These are phyloP conservation scores for Elaphurus davidianus DNA, from an alignment of 2,113 vertebrate species.

Conservation along the genomic window DNA sequence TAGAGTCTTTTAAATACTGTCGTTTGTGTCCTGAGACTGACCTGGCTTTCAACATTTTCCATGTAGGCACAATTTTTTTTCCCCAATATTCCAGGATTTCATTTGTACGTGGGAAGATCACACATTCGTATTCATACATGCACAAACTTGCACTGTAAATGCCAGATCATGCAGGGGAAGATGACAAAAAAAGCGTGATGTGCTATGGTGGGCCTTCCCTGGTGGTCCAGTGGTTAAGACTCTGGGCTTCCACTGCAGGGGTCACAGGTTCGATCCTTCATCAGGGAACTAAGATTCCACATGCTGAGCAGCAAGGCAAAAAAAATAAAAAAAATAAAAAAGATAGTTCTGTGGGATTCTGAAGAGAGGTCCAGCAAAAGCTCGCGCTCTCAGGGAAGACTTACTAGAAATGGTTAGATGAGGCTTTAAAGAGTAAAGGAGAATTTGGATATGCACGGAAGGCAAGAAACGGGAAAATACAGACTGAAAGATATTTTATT, in stretches of 20 bases:
- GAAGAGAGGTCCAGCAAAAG: background rate
- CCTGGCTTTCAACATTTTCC: background rate
- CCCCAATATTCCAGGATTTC: background rate
- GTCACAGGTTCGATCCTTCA: background rate
- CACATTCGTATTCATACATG: too few species aligned
- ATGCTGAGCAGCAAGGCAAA: background rate
- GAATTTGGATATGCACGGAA: background rate
- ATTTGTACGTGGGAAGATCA: background rate
- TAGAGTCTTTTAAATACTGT: background rate
- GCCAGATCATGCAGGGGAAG: background rate
- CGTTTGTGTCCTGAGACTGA: background rate
- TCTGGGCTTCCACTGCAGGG: background rate
- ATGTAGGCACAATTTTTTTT: background rate
- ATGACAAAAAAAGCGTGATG: rapidly evolving
- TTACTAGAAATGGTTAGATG: background rate
- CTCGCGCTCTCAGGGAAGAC: background rate
- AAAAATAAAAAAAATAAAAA: background rate
- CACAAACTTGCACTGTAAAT: background rate
- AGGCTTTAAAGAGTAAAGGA: background rate
- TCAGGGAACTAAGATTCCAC: background rate
- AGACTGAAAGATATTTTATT: background rate
- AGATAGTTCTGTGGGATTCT: background rate
- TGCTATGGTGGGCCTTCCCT: background rate
- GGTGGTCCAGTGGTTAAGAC: background rate
- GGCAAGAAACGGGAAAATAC: background rate